Base-by-base conservation (phyloP, 2,888 invertebrate genomes). In the Megastigmus dorsalis region DNA sequence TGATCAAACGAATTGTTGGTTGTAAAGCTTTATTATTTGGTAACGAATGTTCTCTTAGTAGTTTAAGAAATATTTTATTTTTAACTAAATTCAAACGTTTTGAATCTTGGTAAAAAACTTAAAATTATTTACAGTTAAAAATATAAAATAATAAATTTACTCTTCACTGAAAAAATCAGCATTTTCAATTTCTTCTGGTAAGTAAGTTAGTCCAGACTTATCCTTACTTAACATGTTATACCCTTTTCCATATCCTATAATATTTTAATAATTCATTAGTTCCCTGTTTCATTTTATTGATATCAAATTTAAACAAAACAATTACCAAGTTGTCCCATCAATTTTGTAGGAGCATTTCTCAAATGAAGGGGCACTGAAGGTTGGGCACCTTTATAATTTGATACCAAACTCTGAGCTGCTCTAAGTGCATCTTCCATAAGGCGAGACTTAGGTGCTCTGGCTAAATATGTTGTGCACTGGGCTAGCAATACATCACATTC, bases 361-460 rank as follows among this genome's bases (percentile, higher is more conserved):
- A 95, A 89, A 88, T 94, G 94, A 74, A 95, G 88, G 0, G 95
- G 95, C 5, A 95, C 93, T 0, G 91, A 86, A 0, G 95, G 95
- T 71, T 94, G 90, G 0, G 92, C 90, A 0, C 95, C 95, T 82
- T 92, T 91, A 13, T 91, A 90, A 70, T 92, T 89, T 0, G 86
- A 84, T 59, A 95, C 90, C 18, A 90, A 86, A 48, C 85, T 84
- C 84, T 93, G 93, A 18, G 94, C 94, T 72, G 89, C 88, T 78
- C 87, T 88, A 85, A 93, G 89, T 0, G 93, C 92, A 65, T 87
- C 81, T 79, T 92, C 92, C 71, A 89, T 88, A 10, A 86, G 68
- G 75, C 87, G 81, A 6, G 94, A 94, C 85, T 95, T 95, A 6
- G 93, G 92, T 6, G 95, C 94, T 81, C 94, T 89, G 0, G 95